Evolutionary conservation across 2,797 vertebrate species (phyloP), one percentile per base, ranked within the genome.

Genomic region (Catharus ustulatus): DNA sequence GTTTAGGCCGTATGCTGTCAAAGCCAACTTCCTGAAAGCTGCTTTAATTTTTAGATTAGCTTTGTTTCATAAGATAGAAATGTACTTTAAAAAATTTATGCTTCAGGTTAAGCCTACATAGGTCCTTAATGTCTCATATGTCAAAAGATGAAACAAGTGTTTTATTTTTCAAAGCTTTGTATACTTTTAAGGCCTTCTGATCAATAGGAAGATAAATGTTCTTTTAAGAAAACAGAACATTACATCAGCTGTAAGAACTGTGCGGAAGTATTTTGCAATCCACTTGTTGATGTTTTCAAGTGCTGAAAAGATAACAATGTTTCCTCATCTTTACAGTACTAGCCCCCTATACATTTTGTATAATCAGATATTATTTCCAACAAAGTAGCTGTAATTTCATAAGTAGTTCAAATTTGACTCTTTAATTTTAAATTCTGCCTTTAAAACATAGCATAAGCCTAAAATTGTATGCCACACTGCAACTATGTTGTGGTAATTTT

Each of bases 211-310:
- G 34, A 84, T 43, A 13, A 42, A 68, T 38, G 46, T 48, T 78
- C 64, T 80, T 80, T 89, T 58, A 92, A 67, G 48, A 43, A 87
- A 91, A 46, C 26, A 94, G 82, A 90, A 59, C 10, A 59, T 88
- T 72, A 48, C 69, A 78, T 91, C 90, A 94, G 40, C 69, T 76
- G 4, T 20, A 78, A 75, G 57, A 94, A 81, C 48, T 49, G 13
- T 15, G 29, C 34, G 57, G 86, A 91, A 93, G 80, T 81, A 73
- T 86, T 96, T 85, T 45, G 59, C 84, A 94, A 95, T 93, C 45
- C 36, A 75, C 69, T 77, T 92, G 84, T 64, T 94, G 75, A 94
- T 77, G 79, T 85, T 87, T 80, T 78, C 55, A 67, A 92, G 69
- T 43, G 46, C 58, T 84, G 43, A 38, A 75, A 87, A 89, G 71